Evolutionary conservation across 2,888 invertebrate genomes (phyloP), one percentile per base, ranked within the genome.

Genomic region (Coleophora flavipennella): DNA sequence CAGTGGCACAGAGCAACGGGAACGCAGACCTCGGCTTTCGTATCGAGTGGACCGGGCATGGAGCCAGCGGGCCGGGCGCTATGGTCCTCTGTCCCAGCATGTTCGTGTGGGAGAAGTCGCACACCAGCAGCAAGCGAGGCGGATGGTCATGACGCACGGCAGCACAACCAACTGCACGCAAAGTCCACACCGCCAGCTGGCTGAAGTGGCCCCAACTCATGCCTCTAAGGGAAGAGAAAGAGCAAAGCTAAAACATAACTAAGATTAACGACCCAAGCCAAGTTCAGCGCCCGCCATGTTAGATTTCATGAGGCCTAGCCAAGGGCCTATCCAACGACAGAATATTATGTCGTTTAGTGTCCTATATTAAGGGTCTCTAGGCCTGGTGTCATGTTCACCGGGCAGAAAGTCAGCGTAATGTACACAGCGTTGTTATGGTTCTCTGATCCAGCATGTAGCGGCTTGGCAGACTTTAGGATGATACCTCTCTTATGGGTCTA

Each of bases 91-190:
- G 76, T 0, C 83, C 83, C 41, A 84, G 55, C 83, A 84, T 83
- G 51, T 84, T 83, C 8, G 81, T 84, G 57, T 84, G 83, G 0
- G 83, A 83, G 66, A 77, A 84, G 57, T 84, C 83, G 31, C 83
- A 84, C 14, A 83, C 81, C 0, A 84, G 55, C 32, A 84, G 55
- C 7, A 83, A 49, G 0, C 68, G 62, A 0, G 69, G 62, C 0
- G 45, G 44, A 0, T 47, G 42, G 0, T 79, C 76, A 44, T 80
- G 77, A 0, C 66, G 59, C 0, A 71, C 76, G 0, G 80, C 83
- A 0, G 77, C 80, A 42, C 83, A 84, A 0, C 83, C 83, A 0
- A 80, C 71, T 0, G 75, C 80, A 1, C 66, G 63, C 0, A 84
- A 72, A 1, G 67, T 62, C 78, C 79, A 81, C 1, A 81, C 75